phyloP scores from a whole-genome alignment of 1,140 invertebrate species.

The Cephus cinctus region DNA sequence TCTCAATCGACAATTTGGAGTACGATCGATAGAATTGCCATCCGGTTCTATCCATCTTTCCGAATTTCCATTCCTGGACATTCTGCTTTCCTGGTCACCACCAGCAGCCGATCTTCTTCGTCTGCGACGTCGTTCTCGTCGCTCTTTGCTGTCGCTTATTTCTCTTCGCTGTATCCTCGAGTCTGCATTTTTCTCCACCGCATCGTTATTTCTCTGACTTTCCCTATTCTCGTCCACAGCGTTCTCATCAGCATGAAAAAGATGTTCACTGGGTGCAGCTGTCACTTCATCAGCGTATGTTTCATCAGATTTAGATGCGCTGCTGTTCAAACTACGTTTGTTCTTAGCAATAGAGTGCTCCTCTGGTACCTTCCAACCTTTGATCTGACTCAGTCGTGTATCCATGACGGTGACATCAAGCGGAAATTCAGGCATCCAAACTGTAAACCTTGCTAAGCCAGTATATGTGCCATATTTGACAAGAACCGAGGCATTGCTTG shows the following conservation, averaged over 20 bases:
- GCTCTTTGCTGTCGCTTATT: too few species aligned
- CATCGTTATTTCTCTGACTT: too few species aligned
- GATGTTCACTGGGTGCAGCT: too few species aligned
- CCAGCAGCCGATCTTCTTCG: conserved; percentile 31
- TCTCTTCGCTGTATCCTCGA: too few species aligned
- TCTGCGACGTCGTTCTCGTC: conserved; percentile 15
- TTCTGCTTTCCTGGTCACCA: conserved; percentile 29
- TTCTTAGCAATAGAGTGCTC: conserved; percentile 58
- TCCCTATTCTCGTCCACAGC: too few species aligned
- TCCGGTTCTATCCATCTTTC: conserved; percentile 37
- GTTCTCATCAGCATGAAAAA: conserved; percentile 13
- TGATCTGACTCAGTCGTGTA: conserved; percentile 86
- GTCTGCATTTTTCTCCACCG: too few species aligned
- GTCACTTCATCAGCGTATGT: too few species aligned
- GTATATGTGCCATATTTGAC: conserved; percentile 93
- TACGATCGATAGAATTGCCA: conserved; percentile 54
- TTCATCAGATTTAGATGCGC: too few species aligned
- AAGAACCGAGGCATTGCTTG: conserved; percentile 89
- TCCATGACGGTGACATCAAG: conserved; percentile 88
- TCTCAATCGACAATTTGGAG: conserved; percentile 69
- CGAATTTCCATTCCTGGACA: conserved; percentile 26
- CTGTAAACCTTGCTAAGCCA: conserved; percentile 83
- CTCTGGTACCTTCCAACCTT: conserved; percentile 84
- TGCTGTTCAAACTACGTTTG: conserved; percentile 47
- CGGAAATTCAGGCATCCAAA: conserved; percentile 96